Base-by-base conservation (phyloP, 2,888 invertebrate genomes). In the Saturnia pavonia region DNA sequence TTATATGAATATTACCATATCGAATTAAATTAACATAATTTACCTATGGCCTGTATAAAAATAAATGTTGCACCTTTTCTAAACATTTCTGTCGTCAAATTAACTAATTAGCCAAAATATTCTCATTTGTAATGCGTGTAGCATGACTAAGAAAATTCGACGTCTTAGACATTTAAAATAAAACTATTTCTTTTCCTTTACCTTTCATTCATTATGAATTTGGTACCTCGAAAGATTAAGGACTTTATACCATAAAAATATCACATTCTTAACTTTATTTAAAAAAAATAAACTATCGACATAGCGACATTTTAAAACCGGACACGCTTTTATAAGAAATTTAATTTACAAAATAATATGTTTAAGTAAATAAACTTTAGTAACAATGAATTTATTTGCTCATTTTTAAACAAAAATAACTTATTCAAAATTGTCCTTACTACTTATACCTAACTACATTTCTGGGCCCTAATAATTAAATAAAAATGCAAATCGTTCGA, bases 401-500 rank as follows among this genome's bases (percentile, higher is more conserved):
- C 19, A 54, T 7, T 22, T 7, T 54, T 11, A 8, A 54, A 54
- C 22, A 22, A 9, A 22, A 60, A 27, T 60, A 25, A 11, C 27
- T 25, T 1, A 60, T 14, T 19, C 19, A 65, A 40, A 65, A n/a
- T 65, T 34, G n/a, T n/a, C 40, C 65, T n/a, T n/a, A n/a, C n/a
- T n/a, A n/a, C n/a, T 12, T 40, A 65, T 22, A 40, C 19, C 65
- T 11, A 40, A 65, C n/a, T 65, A 40, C 65, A 65, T n/a, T n/a
- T 40, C 65, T 40, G 65, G n/a, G 40, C 65, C 71, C 42, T 57
- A 60, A 70, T 67, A 60, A 70, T 68, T 68, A 70, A 70, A 70
- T 70, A 88, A 89, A 91, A 91, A 91, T 90, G 88, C 86, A 51
- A 63, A 68, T 68, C 68, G 70, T 51, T 65, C 63, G 48, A 81